phyloP scores from a whole-genome alignment of 2,888 invertebrate species.

The Drosophila nr. fundita region DNA sequence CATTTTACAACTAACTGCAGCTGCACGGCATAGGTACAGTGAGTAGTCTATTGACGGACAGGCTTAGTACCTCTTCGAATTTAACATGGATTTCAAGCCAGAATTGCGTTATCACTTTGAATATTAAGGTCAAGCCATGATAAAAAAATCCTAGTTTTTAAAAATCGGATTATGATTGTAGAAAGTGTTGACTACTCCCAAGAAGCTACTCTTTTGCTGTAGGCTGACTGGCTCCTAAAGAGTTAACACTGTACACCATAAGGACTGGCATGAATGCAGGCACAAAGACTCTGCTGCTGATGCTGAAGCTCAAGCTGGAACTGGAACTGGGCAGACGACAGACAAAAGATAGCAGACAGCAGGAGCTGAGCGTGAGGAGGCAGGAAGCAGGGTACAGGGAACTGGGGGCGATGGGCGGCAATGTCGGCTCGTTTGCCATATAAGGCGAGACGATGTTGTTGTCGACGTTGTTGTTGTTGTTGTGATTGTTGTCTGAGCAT shows the following conservation, averaged over 20 bases:
- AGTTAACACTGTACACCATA: constrained; percentile 2
- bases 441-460: constrained; percentile 58
- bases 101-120: not conserved
- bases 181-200: not conserved
- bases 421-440: constrained; percentile 72
- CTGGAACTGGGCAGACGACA: constrained; percentile 4
- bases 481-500: constrained; percentile 30
- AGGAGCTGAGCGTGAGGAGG: not conserved
- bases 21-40: constrained; percentile 43
- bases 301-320: not conserved
- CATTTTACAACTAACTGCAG: constrained; percentile 49
- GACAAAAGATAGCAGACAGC: not conserved
- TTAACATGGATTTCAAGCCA: not conserved
- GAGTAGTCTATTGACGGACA: not conserved
- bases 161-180: rapidly evolving
- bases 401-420: constrained; percentile 11
- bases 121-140: not conserved
- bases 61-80: not conserved
- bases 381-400: constrained; percentile 11
- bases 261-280: constrained; percentile 15
- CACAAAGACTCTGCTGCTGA: constrained; percentile 12
- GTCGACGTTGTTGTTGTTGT: constrained; percentile 34
- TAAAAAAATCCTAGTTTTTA: too few relatives aligned
- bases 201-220: not conserved
- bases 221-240: not conserved